phyloP scores from a whole-genome alignment of 2,797 vertebrate genomes.

The Naso thynnoides region DNA sequence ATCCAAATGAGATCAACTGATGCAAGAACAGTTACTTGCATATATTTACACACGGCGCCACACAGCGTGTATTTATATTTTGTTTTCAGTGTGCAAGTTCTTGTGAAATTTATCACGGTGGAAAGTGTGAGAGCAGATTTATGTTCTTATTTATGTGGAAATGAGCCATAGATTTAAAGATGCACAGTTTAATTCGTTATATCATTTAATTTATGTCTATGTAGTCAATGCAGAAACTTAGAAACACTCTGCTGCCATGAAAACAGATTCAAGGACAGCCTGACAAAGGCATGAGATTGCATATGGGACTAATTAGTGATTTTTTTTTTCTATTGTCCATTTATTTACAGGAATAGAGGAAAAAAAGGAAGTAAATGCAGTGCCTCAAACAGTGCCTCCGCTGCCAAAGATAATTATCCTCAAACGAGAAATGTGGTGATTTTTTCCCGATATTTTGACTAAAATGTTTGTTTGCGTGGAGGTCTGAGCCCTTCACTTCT shows the following conservation, averaged over 20 bases:
- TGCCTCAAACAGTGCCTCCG: constrained; percentile 84
- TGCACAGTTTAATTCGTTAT: background rate
- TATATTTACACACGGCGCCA: constrained; percentile 22
- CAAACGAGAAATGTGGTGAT: constrained; percentile 88
- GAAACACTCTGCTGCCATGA: constrained; percentile 25
- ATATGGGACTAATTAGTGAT: constrained; percentile 64
- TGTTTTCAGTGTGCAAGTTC: constrained; percentile 16
- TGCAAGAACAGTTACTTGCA: constrained; percentile 3
- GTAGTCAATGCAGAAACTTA: constrained; percentile 26
- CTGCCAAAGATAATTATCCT: constrained; percentile 90
- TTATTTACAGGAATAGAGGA: constrained; percentile 56
- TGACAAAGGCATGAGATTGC: constrained; percentile 46
- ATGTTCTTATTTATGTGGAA: constrained; percentile 30
- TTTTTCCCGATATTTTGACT: constrained; percentile 85
- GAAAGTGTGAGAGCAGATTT: constrained; percentile 21
- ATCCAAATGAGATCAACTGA: constrained; percentile 14
- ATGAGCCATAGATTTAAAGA: constrained; percentile 11
- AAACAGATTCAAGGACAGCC: constrained; percentile 49
- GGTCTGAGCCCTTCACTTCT: constrained; percentile 85
- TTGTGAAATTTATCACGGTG: constrained; percentile 9
- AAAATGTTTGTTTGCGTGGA: constrained; percentile 85
- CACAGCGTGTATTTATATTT: too few relatives aligned
- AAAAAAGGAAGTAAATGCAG: constrained; percentile 51
- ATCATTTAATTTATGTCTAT: constrained; percentile 21
- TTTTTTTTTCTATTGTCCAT: constrained; percentile 27